A percentile compares a stretch with the other conserved stretches of the same genome.
Evolutionary conservation across 2,113 vertebrate genomes (phyloP).

Genomic region (Podarcis muralis): DNA sequence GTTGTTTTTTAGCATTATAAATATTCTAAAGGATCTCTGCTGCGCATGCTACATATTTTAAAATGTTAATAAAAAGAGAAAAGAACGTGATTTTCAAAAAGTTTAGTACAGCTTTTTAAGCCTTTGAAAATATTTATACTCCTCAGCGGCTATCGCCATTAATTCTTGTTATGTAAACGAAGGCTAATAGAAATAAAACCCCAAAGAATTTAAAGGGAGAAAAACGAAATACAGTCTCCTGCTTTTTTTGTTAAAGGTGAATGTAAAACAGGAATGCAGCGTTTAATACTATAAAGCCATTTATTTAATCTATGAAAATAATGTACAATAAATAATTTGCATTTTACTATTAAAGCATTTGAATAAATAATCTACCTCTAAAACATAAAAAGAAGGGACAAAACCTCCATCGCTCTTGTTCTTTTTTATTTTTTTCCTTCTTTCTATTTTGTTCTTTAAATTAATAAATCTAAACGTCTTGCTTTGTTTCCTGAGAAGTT

Average conservation of each 20-base stretch:
- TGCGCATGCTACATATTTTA: too few species aligned
- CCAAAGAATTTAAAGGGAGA: not conserved
- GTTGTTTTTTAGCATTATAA: not conserved
- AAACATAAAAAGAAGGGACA: constrained; percentile 81
- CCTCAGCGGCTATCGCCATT: too few species aligned
- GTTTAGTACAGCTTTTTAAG: not conserved
- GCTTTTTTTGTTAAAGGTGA: not conserved
- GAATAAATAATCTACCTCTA: constrained; percentile 98
- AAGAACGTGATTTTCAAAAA: not conserved
- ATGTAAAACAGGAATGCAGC: not conserved
- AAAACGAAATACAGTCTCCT: not conserved
- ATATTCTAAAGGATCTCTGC: not conserved
- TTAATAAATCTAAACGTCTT: constrained; percentile 78
- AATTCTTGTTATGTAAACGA: not conserved
- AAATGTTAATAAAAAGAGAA: not conserved
- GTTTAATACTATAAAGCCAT: constrained; percentile 76
- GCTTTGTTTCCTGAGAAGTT: constrained; percentile 81
- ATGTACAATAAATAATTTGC: constrained; percentile 99
- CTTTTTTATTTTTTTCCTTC: constrained; percentile 39
- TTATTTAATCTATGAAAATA: constrained; percentile 99
- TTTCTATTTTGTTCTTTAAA: constrained; percentile 38
- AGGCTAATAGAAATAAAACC: not conserved
- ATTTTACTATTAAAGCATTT: constrained; percentile 95
- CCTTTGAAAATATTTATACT: not conserved
- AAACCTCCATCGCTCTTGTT: constrained; percentile 41